These are phyloP conservation scores for Dendrolimus pini DNA, from an alignment of 2,888 invertebrate species.

Conservation along the genomic window DNA sequence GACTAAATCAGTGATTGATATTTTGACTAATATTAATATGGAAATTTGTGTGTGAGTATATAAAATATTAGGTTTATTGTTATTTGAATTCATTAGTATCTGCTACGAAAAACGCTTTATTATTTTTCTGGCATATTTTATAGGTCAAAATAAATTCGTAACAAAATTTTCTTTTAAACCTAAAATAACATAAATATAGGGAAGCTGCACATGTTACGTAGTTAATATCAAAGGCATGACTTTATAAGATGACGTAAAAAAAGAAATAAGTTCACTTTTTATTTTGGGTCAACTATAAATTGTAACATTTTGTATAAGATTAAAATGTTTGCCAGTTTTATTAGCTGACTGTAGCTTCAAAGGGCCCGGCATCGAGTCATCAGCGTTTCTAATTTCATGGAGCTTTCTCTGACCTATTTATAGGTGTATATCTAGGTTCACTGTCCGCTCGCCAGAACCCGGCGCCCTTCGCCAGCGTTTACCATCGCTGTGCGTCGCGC, in stretches of 20 bases:
- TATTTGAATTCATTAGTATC: too few species aligned
- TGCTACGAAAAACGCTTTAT: too few species aligned
- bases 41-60: too few species aligned
- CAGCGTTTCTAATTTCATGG: conserved; percentile 40
- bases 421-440: conserved; percentile 39
- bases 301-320: conserved; percentile 7
- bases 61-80: too few species aligned
- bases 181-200: too few species aligned
- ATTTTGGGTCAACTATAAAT: neutral
- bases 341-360: conserved; percentile 18
- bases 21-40: too few species aligned
- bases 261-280: neutral
- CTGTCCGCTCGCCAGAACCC: conserved; percentile 15
- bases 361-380: conserved; percentile 23
- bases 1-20: too few species aligned
- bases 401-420: conserved; percentile 55
- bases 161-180: too few species aligned
- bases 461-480: neutral
- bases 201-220: neutral
- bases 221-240: neutral
- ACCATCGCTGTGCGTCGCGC: conserved; percentile 2
- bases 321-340: neutral
- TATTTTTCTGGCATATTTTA: too few species aligned
- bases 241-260: neutral
- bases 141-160: too few species aligned